phyloP scores from a whole-genome alignment of 1,140 invertebrate genomes.

The Ceratina calcarata region DNA sequence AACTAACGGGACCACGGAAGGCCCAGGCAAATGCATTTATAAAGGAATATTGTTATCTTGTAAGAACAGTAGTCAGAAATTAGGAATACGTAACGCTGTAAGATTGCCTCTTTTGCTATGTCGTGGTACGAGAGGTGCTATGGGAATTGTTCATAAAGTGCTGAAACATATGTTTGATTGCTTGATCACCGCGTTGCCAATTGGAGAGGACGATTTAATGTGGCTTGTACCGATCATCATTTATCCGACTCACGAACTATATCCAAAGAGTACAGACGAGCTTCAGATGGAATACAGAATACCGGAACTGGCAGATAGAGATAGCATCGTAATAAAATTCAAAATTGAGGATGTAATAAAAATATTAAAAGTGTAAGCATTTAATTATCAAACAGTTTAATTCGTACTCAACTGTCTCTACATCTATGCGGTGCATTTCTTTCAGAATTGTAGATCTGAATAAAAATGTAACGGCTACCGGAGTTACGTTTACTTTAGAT shows the following conservation, averaged over 20 bases:
- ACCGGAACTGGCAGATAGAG: conserved; percentile 59
- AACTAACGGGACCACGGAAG: conserved; percentile 5
- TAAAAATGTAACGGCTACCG: conserved; percentile 21
- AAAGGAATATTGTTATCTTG: conserved; percentile 71
- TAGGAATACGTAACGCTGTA: conserved; percentile 36
- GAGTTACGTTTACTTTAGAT: conserved; percentile 34
- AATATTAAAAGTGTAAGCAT: conserved; percentile 66
- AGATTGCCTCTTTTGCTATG: conserved; percentile 71
- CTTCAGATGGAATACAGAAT: conserved; percentile 68
- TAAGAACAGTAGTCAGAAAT: conserved; percentile 41
- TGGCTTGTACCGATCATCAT: conserved; percentile 72
- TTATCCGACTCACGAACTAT: conserved; percentile 39
- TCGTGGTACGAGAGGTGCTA: conserved; percentile 67
- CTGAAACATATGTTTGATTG: conserved; percentile 74
- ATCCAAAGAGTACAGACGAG: conserved; percentile 43
- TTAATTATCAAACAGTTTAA: background rate
- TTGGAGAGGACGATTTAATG: conserved; percentile 65
- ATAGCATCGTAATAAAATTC: conserved; percentile 67
- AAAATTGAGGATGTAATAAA: conserved; percentile 50
- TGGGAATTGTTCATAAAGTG: conserved; percentile 64
- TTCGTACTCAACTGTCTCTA: conserved; percentile 36
- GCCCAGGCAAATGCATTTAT: conserved; percentile 64
- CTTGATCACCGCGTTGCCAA: conserved; percentile 59
- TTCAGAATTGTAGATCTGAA: conserved; percentile 52
- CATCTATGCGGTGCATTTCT: background rate